A percentile compares a stretch with the other conserved stretches of the same genome.
phyloP scores from a whole-genome alignment of 1,140 invertebrate genomes.

The Formica selysi region DNA sequence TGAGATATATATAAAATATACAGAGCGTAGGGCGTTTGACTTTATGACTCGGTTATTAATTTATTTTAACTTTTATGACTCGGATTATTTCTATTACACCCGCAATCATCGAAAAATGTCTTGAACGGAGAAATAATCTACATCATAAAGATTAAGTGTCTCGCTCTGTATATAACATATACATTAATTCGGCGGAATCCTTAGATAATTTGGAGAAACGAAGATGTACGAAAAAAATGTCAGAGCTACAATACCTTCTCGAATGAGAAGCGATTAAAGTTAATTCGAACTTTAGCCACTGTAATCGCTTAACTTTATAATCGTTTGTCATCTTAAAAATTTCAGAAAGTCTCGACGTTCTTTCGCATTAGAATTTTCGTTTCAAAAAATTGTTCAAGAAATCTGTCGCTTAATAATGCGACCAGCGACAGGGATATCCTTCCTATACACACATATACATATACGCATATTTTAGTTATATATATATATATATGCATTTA shows the following conservation, averaged over 20 bases:
- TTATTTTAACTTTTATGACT: conserved; percentile 1
- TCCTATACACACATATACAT: conserved; percentile 26
- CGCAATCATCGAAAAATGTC: conserved; percentile 7
- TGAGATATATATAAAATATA: conserved; percentile 48
- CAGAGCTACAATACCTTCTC: not conserved
- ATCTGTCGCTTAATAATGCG: not conserved
- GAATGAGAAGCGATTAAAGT: not conserved
- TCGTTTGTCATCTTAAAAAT: not conserved
- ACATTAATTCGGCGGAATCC: not conserved
- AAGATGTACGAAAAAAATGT: not conserved
- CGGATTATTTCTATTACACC: not conserved
- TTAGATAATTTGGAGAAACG: not conserved
- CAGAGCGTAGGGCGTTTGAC: not conserved
- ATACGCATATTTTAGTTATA: conserved; percentile 62
- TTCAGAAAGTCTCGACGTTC: not conserved
- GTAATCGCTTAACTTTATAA: not conserved
- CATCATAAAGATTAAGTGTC: conserved; percentile 20
- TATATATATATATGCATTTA: conserved; percentile 57
- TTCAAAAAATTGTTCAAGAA: not conserved
- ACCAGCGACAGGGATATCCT: not conserved
- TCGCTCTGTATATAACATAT: conserved; percentile 33
- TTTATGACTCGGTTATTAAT: too few relatives aligned
- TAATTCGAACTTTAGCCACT: not conserved
- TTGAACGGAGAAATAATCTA: conserved; percentile 24
- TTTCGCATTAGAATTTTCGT: not conserved